Conservation (phyloP, 2,113 vertebrate species). For the Panthera leo region DNA sequence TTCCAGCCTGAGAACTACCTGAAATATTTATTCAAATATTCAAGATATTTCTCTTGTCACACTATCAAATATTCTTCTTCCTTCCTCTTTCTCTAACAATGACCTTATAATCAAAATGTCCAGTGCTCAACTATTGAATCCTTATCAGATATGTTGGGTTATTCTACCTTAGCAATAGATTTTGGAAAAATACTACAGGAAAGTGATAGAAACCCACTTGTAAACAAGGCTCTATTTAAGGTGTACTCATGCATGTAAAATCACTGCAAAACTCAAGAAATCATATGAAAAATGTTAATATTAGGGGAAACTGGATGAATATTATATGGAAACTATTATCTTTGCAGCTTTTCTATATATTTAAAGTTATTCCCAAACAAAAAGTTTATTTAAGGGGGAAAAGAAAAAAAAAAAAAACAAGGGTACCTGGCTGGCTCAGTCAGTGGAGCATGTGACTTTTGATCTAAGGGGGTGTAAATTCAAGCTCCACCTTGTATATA, state of each 20-base stretch:
- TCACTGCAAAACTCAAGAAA: conserved; percentile 31
- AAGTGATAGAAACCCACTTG: background rate
- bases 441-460: background rate
- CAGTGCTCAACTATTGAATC: background rate
- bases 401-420: background rate
- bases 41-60: background rate
- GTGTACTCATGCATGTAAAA: background rate
- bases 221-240: conserved; percentile 1
- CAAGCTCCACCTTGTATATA: background rate
- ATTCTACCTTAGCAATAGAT: background rate
- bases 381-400: background rate
- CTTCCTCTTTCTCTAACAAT: background rate
- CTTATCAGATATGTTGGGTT: background rate
- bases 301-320: background rate
- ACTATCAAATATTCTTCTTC: background rate
- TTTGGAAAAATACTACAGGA: conserved; percentile 18
- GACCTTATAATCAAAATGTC: conserved; percentile 9
- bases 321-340: background rate
- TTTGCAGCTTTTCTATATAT: background rate
- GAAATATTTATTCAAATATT: background rate
- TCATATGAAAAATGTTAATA: conserved; percentile 11
- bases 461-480: background rate
- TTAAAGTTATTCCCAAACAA: conserved; percentile 44
- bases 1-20: background rate
- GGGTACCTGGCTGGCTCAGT: background rate